These are phyloP conservation scores for Orgyia antiqua DNA, from an alignment of 2,888 invertebrate genomes.

Conservation along the genomic window DNA sequence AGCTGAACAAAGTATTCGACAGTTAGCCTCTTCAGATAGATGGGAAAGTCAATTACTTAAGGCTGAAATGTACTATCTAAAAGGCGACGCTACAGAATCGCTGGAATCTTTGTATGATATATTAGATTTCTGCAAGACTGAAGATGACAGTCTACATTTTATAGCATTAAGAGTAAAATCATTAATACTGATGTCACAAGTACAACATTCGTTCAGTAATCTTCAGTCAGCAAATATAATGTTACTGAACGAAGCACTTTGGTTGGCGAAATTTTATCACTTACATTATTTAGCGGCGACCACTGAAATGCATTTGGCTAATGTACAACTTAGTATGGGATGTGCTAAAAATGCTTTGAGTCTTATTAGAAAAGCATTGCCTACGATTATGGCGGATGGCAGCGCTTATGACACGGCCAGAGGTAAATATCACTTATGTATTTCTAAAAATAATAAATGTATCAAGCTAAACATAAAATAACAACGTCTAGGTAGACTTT, in stretches of 20 bases:
- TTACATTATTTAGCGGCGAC: conserved; percentile 87
- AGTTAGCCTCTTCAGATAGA: conserved; percentile 81
- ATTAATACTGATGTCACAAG: conserved; percentile 82
- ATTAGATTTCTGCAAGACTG: conserved; percentile 71
- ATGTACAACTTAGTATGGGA: conserved; percentile 85
- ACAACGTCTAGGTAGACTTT: too few species aligned
- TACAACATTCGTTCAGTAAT: conserved; percentile 80
- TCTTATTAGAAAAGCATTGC: conserved; percentile 83
- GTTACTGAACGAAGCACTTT: conserved; percentile 83
- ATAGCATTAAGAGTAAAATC: conserved; percentile 80
- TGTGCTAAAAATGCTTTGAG: conserved; percentile 86
- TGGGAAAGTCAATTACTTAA: conserved; percentile 80
- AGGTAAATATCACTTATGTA: too few species aligned
- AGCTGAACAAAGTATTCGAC: conserved; percentile 83
- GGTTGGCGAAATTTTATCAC: conserved; percentile 84
- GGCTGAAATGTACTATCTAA: conserved; percentile 76
- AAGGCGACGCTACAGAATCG: conserved; percentile 66
- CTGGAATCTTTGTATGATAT: conserved; percentile 71
- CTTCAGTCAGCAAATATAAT: conserved; percentile 75
- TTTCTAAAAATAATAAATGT: too few species aligned
- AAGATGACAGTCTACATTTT: conserved; percentile 72
- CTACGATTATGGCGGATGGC: conserved; percentile 87
- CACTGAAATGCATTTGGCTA: conserved; percentile 88
- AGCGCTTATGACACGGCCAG: conserved; percentile 89
- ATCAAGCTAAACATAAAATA: too few species aligned